Evolutionary conservation across 1,140 invertebrate species (phyloP), one percentile per base, ranked within the genome.

Genomic region (Psix sp.): DNA sequence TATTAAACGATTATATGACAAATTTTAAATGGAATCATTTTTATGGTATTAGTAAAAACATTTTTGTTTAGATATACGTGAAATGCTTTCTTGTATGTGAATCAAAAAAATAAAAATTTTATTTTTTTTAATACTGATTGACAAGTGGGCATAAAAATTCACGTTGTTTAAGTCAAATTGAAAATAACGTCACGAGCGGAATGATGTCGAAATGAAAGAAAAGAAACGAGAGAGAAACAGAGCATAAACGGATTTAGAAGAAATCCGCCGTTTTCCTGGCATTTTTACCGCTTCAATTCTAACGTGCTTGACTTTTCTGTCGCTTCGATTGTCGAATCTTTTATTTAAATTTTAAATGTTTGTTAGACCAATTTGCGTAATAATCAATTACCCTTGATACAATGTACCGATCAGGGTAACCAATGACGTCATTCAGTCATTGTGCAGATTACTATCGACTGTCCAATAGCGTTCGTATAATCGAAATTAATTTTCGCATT

Each of bases 241-340:
- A 54, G 56, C 18, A 51, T 70, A 70, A 70, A 36, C 56, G 54
- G 66, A 70, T 70, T 70, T 70, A 38, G 43, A 70, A 70, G 66
- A 70, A 70, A 70, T 70, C 66, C 65, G 52, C 20, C 46, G 54
- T 52, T 68, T 68, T 68, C 45, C 65, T 68, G 39, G 65, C 65
- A 68, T 68, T 68, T 68, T 68, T 68, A 59, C 54, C 54, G 65
- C 65, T 68, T 68, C 65, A 68, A 52, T 16, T 68, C 38, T 26
- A 68, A 39, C 52, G 18, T 59, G 65, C 54, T 68, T 68, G 52
- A 70, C 54, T 60, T 70, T 70, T 70, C 21, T 24, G 54, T 68
- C 39, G 51, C 46, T 60, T 24, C 66, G 66, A 62, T 70, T 70
- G 42, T 24, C 42, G 29, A 9, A 18, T 48, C 48, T 62, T 63